Conservation (phyloP, 2,113 vertebrate species). For the Pelecanoides urinatrix region DNA sequence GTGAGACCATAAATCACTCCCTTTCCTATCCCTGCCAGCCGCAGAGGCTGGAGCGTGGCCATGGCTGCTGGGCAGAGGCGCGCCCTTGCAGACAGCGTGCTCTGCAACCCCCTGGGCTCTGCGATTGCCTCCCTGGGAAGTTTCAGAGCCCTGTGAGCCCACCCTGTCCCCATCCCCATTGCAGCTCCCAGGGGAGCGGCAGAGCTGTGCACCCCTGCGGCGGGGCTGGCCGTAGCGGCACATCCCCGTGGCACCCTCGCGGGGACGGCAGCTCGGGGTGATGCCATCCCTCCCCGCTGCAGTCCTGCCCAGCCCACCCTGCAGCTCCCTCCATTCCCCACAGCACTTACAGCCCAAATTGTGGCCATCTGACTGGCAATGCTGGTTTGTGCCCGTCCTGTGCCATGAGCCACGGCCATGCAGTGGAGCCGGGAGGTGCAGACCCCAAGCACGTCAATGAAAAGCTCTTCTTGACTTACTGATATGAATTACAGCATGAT, state of each 20-base stretch:
- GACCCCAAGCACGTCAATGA: accelerated
- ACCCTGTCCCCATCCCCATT: accelerated
- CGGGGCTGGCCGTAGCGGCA: not conserved
- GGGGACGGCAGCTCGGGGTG: not conserved
- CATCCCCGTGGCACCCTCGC: accelerated
- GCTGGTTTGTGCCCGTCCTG: accelerated
- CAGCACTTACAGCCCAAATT: not conserved
- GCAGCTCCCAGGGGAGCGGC: not conserved
- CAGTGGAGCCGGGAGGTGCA: not conserved
- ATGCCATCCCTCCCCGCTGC: accelerated
- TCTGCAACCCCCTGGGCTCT: not conserved
- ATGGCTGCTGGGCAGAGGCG: not conserved
- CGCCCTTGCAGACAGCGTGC: not conserved
- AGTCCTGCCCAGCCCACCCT: not conserved
- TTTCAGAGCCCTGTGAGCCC: not conserved
- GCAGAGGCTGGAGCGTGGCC: not conserved
- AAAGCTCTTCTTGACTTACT: not conserved
- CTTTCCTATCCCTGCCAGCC: accelerated
- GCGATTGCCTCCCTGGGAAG: not conserved
- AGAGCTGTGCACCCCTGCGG: accelerated
- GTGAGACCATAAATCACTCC: not conserved
- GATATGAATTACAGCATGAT: not conserved
- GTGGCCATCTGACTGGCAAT: accelerated
- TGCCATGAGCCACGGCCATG: accelerated
- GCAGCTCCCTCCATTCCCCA: not conserved